Evolutionary conservation across 2,888 invertebrate species (phyloP), one percentile per base, ranked within the genome.

Genomic region (Diogma glabrata): DNA sequence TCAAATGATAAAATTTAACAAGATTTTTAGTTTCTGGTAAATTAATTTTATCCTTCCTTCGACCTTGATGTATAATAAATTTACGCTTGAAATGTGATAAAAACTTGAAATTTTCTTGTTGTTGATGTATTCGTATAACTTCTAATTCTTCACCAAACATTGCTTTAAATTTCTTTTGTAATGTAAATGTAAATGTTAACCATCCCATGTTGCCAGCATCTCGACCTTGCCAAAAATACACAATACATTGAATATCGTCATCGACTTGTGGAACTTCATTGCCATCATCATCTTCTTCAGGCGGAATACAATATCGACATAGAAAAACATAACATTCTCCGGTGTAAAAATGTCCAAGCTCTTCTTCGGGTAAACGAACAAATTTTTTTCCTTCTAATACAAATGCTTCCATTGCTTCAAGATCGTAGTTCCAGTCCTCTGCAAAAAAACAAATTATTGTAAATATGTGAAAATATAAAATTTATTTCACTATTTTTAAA

Each of bases 151-250:
- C 89, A 12, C 85, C 84, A 62, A 93, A 93, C 59, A 91, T 73
- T 1, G 83, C 75, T 65, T 91, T 89, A 67, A 94, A 93, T 67
- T 89, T 92, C 68, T 91, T 92, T 67, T 89, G 88, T 58, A 91
- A 74, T 57, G 92, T 94, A 72, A 99, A 99, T 0, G 97, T 97
- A 72, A 99, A 99, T 1, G 94, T 97, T 0, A 99, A 76, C 96
- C 97, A 99, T 53, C 97, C 99, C 96, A 99, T 99, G 72, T 99
- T 97, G 55, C 88, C 85, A 3, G 97, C 97, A 64, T 93, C 88
- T 49, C 89, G 76, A 0, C 97, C 97, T 72, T 99, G 99, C 99
- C 99, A 99, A 75, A 99, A 99, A 72, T 99, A 99, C n/a, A 97
- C 96, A 47, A 95, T 90, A 73, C 94, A 95, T 64, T 91, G 89